Conservation (phyloP, 2,797 vertebrate genomes). For the Liparis tanakae region DNA sequence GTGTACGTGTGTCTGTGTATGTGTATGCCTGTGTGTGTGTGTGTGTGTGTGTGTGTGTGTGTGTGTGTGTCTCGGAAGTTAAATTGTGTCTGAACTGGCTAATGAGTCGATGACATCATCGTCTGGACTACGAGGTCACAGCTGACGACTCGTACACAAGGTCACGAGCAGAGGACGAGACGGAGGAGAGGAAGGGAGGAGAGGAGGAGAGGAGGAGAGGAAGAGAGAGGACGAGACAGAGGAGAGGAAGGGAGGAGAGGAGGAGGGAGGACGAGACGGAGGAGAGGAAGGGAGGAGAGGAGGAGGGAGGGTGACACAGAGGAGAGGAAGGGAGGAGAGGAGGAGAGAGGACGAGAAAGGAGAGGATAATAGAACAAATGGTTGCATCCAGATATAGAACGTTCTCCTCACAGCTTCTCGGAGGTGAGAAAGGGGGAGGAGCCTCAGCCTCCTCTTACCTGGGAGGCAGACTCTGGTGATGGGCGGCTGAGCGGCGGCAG, state of each 20-base stretch:
- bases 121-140: conserved; percentile 32
- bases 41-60: background rate
- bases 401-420: background rate
- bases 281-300: no score
- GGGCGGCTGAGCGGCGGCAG: conserved; percentile 76
- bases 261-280: no score
- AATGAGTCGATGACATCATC: conserved; percentile 71
- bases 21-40: no score
- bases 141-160: conserved; percentile 63
- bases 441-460: conserved; percentile 65
- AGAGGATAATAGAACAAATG: no score
- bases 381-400: conserved; percentile 8
- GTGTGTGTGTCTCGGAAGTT: conserved; percentile 18
- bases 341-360: conserved; percentile 17
- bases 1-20: no score
- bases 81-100: conserved; percentile 57
- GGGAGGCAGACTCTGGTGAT: conserved; percentile 82
- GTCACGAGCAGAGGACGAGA: conserved; percentile 31
- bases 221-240: no score
- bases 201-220: no score
- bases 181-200: background rate
- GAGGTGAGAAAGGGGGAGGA: conserved; percentile 16
- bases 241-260: no score
- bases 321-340: background rate
- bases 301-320: no score